Base-by-base conservation (phyloP, 2,888 invertebrate genomes). In the Leucoma salicis region DNA sequence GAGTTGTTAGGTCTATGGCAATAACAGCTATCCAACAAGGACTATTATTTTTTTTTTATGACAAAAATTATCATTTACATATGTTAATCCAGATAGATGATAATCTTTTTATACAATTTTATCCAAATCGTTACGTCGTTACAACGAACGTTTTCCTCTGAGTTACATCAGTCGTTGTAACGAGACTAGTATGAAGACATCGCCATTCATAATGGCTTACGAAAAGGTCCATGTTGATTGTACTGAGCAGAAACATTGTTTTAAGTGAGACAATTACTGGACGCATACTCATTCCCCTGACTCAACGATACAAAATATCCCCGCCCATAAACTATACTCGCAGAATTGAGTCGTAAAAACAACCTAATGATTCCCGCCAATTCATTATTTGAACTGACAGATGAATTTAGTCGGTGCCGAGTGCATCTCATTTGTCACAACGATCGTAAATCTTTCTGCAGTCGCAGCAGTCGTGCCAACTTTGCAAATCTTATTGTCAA, bases 301-400 rank as follows among this genome's bases (percentile, higher is more conserved):
- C 8, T 37, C 42, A 37, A 37, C 32, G 24, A 42, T 28, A 31
- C 15, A 39, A 32, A 8, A 21, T 21, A 39, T 49, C 44, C 34
- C 36, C 45, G 31, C 37, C 42, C 13, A 27, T 18, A 42, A 39
- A 40, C 47, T 15, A 31, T 14, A 25, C 31, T 46, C 12, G 11
- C 15, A 18, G 35, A 50, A 54, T 53, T 49, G 57, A 63, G 58
- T 47, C 46, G 47, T 55, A 59, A 57, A 66, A 54, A 49, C 35
- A 34, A 45, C 60, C 68, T 65, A 65, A 74, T 73, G 68, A 72
- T 66, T 62, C 49, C 57, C 49, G 53, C 49, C 59, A 62, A 49
- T 69, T 79, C 78, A 74, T 81, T 78, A 81, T 71, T 73, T 57
- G 39, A 48, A 66, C 56, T 70, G 80, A 77, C 77, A 70, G 73